These are phyloP conservation scores for Brachypodius melanocephalos DNA, from an alignment of 2,113 vertebrate genomes.

Conservation along the genomic window DNA sequence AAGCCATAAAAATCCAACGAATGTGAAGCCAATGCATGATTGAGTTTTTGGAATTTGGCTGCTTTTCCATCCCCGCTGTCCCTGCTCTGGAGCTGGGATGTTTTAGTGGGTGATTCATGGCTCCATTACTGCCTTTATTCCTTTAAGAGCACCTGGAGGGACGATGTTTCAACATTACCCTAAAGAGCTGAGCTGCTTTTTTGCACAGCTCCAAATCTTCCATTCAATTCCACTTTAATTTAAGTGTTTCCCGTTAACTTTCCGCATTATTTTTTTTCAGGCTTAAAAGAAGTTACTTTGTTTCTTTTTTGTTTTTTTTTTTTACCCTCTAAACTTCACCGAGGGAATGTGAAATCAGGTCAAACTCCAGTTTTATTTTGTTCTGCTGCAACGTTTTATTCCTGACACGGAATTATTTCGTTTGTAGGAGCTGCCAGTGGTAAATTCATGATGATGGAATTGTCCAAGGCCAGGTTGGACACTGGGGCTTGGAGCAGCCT, in stretches of 20 bases:
- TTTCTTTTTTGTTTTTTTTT: not conserved
- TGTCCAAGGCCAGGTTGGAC: too few relatives aligned
- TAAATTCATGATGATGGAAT: not conserved
- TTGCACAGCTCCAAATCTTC: not conserved
- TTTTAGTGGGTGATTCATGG: not conserved
- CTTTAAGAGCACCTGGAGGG: not conserved
- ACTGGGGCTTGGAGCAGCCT: too few relatives aligned
- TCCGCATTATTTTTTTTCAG: not conserved
- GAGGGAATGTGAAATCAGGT: not conserved
- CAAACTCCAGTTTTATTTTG: not conserved
- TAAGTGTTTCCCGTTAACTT: not conserved
- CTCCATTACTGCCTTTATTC: not conserved
- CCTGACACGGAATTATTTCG: fast-evolving
- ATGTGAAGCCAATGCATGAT: not conserved
- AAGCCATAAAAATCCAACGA: not conserved
- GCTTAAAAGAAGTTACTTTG: not conserved
- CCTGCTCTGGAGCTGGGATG: not conserved
- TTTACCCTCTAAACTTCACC: not conserved
- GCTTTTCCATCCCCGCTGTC: not conserved
- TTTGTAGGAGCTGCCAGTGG: not conserved
- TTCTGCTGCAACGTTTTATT: not conserved
- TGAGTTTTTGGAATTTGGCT: not conserved
- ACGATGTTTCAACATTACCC: not conserved
- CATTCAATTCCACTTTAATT: not conserved
- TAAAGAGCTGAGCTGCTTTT: not conserved